Base-by-base conservation (phyloP, 2,888 invertebrate genomes). In the Metallyticus violacea region DNA sequence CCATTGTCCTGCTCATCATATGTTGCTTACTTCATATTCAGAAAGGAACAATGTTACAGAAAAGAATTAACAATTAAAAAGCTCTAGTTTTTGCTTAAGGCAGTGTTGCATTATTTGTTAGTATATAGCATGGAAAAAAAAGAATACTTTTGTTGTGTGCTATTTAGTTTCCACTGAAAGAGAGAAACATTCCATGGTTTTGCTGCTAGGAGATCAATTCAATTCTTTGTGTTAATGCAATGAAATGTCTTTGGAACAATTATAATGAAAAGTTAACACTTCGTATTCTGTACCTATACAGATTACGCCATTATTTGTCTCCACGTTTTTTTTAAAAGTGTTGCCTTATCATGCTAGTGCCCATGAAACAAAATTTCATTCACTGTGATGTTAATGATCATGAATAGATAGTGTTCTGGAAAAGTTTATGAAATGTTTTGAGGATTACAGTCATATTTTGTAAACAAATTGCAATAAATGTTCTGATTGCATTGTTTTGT, bases 381-480 rank as follows among this genome's bases (percentile, higher is more conserved):
- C 26, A 26, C 29, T 77, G 77, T 77, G 77, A 82, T 82, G 83
- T 62, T 28, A 81, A 81, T 7, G 25, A 25, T 30, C n/a, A n/a
- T 9, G 30, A 81, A n/a, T 29, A 27, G 27, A 81, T n/a, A n/a
- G 26, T 81, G 81, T 30, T 81, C 81, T 30, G 81, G 77, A 81
- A 77, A 79, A 40, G 40, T 79, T 40, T 86, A 40, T 77, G 26
- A 83, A 79, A 83, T 40, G 78, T 84, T 86, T 83, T 79, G 76
- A 84, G 86, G 62, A 29, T 82, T n/a, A 79, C 79, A 79, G 78
- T 76, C 76, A 26, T 77, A 79, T 84, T 86, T 83, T 86, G 86
- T 84, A 86, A 79, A 76, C 25, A 86, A 62, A 77, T 81, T 81
- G 26, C 81, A 82, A 86, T 86, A 82, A 86, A 86, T 81, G 79